A percentile compares a stretch with the other conserved stretches of the same genome.
Evolutionary conservation across 2,113 vertebrate species (phyloP).

Genomic region (Apeltes quadracus): DNA sequence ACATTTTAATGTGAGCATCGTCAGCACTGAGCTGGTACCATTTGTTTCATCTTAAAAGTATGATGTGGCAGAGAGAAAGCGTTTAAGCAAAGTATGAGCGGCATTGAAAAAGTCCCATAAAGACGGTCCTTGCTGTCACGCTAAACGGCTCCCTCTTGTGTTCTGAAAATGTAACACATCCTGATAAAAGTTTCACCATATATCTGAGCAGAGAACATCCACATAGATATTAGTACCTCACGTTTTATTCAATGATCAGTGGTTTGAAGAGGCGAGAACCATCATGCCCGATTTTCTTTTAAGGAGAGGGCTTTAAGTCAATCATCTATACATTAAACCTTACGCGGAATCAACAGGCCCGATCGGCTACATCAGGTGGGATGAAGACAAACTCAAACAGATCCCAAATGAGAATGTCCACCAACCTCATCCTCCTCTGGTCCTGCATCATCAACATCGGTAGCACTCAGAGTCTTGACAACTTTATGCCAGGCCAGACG

Average conservation of each 20-base stretch:
- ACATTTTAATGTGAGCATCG: constrained; percentile 1
- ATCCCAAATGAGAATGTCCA: constrained; percentile 32
- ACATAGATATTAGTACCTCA: not conserved
- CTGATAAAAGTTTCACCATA: not conserved
- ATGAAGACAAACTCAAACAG: not conserved
- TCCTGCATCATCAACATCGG: constrained; percentile 89
- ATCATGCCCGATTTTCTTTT: not conserved
- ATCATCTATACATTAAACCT: not conserved
- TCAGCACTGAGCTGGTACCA: not conserved
- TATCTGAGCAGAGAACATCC: not conserved
- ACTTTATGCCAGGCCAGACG: constrained; percentile 96
- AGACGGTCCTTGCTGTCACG: not conserved
- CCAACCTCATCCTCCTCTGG: constrained; percentile 95
- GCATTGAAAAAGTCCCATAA: not conserved
- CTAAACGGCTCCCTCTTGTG: constrained; percentile 66
- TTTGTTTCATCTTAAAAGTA: constrained; percentile 4
- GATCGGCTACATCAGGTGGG: not conserved
- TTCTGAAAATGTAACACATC: constrained; percentile 7
- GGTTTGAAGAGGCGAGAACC: not conserved
- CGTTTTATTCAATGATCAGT: not conserved
- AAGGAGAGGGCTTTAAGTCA: too few relatives aligned
- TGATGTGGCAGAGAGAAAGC: not conserved
- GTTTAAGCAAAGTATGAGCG: constrained; percentile 16
- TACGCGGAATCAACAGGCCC: not conserved
- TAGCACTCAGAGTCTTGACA: constrained; percentile 75